Conservation (phyloP, 92 coral and sea anemone species). For the Anthopleura xanthogrammica region DNA sequence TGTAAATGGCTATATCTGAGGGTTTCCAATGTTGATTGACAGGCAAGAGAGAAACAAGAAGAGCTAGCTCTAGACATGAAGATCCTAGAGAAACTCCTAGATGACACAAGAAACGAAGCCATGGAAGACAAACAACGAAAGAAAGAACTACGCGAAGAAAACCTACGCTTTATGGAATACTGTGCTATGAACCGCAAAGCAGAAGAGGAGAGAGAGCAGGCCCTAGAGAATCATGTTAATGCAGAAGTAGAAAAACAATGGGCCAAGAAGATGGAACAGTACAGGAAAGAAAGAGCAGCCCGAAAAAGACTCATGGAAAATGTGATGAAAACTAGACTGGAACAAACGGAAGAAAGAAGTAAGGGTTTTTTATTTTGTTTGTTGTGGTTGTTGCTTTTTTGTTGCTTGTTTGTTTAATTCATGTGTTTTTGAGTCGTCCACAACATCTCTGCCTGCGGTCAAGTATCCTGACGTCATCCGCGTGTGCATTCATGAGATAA, state of each 20-base stretch:
- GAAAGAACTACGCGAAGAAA: conserved; percentile 90
- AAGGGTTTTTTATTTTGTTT: not conserved
- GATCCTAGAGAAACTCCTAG: conserved; percentile 83
- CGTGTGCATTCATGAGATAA: too few relatives aligned
- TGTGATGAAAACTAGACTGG: conserved; percentile 77
- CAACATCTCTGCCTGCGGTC: too few relatives aligned
- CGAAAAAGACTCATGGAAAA: conserved; percentile 79
- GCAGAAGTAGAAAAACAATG: conserved; percentile 93
- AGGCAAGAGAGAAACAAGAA: conserved; percentile 94
- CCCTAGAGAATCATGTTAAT: conserved; percentile 74
- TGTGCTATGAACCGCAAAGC: conserved; percentile 89
- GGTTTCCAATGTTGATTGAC: not conserved
- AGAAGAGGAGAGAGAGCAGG: conserved; percentile 75
- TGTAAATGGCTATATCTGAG: too few relatives aligned
- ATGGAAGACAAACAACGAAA: conserved; percentile 88
- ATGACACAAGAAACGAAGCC: conserved; percentile 93
- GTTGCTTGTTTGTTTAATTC: not conserved
- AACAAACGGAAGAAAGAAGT: conserved; percentile 85
- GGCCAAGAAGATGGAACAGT: conserved; percentile 77
- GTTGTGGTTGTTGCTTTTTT: too few relatives aligned
- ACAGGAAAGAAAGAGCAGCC: conserved; percentile 82
- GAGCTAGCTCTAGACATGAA: conserved; percentile 92
- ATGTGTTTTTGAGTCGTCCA: not conserved
- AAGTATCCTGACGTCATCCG: too few relatives aligned
- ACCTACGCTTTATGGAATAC: conserved; percentile 93